phyloP scores from a whole-genome alignment of 2,888 invertebrate genomes.

The Iphiclides podalirius region DNA sequence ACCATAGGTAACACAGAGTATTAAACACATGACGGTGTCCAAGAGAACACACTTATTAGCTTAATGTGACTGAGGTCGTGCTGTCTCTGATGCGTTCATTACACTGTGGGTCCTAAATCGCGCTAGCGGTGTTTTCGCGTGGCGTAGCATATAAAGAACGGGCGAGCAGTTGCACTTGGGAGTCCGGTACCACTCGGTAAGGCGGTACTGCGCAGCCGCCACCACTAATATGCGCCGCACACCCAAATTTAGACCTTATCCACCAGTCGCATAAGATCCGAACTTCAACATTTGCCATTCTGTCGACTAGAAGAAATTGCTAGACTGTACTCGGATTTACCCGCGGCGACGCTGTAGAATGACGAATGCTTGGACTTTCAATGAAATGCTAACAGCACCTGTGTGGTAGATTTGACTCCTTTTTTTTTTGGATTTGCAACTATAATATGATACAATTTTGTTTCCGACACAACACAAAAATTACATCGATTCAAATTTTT shows the following conservation, averaged over 20 bases:
- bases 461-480: too few species aligned
- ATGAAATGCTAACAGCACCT: slow-evolving; percentile 52
- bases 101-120: slow-evolving; percentile 38
- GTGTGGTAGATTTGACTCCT: slow-evolving; percentile 59
- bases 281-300: slow-evolving; percentile 73
- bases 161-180: slow-evolving; percentile 29
- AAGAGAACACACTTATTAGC: not conserved
- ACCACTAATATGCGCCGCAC: slow-evolving; percentile 48
- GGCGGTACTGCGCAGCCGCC: slow-evolving; percentile 51
- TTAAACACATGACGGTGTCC: too few species aligned
- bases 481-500: too few species aligned
- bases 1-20: too few species aligned
- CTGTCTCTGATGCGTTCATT: slow-evolving; percentile 30
- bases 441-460: too few species aligned
- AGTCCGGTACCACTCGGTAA: slow-evolving; percentile 58
- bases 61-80: not conserved
- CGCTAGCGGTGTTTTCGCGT: slow-evolving; percentile 44
- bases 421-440: slow-evolving; percentile 46
- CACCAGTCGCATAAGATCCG: slow-evolving; percentile 40
- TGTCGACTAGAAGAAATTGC: slow-evolving; percentile 68
- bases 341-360: slow-evolving; percentile 51
- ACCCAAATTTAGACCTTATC: slow-evolving; percentile 46
- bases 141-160: slow-evolving; percentile 38
- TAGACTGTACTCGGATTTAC: slow-evolving; percentile 59
- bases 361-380: slow-evolving; percentile 68